Percentiles rank a stretch among this genome's conserved stretches.
These are phyloP conservation scores for Nesometra sesokonis DNA, from an alignment of 35 echinoderm and acorn worm species.

Conservation along the genomic window DNA sequence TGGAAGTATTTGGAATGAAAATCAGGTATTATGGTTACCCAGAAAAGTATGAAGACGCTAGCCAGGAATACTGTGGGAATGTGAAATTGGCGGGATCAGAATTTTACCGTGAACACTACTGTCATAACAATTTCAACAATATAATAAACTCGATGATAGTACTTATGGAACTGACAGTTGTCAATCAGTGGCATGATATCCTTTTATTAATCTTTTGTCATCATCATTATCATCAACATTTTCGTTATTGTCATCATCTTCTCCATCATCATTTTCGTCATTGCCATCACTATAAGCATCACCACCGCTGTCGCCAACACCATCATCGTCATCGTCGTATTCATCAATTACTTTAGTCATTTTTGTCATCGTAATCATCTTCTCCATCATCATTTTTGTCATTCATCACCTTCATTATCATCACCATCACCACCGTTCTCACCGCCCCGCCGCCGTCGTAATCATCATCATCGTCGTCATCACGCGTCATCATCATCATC, in stretches of 20 bases:
- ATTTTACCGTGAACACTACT: conserved; percentile 84
- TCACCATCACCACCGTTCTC: conserved; percentile 5
- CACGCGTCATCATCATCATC: too few species aligned
- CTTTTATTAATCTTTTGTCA: conserved; percentile 24
- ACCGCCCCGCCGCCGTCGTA: too few species aligned
- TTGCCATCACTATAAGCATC: conserved; percentile 26
- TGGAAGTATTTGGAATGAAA: conserved; percentile 54
- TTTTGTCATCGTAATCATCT: too few species aligned
- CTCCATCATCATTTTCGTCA: conserved; percentile 16
- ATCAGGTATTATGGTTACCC: conserved; percentile 77
- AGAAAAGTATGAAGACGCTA: not conserved
- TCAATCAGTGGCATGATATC: conserved; percentile 99
- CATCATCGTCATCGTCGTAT: too few species aligned
- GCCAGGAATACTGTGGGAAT: conserved; percentile 51
- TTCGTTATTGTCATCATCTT: conserved; percentile 17
- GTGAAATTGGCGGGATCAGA: conserved; percentile 41
- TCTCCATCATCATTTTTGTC: too few species aligned
- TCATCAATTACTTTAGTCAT: too few species aligned
- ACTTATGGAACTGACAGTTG: conserved; percentile 83
- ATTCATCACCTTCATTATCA: too few species aligned
- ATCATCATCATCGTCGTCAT: too few species aligned
- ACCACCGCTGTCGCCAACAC: too few species aligned
- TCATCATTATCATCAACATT: conserved; percentile 9
- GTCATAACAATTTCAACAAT: conserved; percentile 99
- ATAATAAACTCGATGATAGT: conserved; percentile 69